These are phyloP conservation scores for Hyles vespertilio DNA, from an alignment of 1,140 invertebrate species.

Conservation along the genomic window DNA sequence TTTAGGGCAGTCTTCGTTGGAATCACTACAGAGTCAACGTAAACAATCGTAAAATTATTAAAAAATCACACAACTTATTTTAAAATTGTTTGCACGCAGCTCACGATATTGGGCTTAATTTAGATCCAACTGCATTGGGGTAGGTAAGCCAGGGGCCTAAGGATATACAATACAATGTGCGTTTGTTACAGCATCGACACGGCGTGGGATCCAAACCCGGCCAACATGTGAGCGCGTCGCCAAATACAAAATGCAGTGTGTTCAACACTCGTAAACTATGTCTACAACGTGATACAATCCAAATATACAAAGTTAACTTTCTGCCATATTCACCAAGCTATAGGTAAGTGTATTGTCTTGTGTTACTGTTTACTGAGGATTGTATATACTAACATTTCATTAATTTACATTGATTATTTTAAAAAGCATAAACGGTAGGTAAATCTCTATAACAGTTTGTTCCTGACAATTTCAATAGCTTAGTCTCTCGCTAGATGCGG, in stretches of 20 bases:
- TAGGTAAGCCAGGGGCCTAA: too few relatives aligned
- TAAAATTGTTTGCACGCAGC: constrained; percentile 33
- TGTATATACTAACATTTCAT: constrained; percentile 38
- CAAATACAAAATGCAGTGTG: constrained; percentile 51
- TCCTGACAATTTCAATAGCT: background rate
- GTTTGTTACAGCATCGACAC: background rate
- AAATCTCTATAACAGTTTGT: constrained; percentile 1
- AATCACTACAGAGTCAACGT: constrained; percentile 65
- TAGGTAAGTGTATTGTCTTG: constrained; percentile 71
- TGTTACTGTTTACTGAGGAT: constrained; percentile 68
- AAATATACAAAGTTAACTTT: constrained; percentile 61
- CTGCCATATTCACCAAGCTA: constrained; percentile 72
- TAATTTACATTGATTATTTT: constrained; percentile 33
- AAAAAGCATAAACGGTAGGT: constrained; percentile 5
- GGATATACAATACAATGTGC: background rate
- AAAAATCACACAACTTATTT: constrained; percentile 51
- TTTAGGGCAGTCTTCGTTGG: constrained; percentile 74
- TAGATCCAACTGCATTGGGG: background rate
- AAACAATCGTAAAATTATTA: constrained; percentile 65
- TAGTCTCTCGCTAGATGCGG: too few relatives aligned
- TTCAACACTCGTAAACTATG: constrained; percentile 60
- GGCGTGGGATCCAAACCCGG: background rate
- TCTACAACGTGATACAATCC: constrained; percentile 54
- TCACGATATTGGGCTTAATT: constrained; percentile 1
- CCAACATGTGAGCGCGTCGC: constrained; percentile 15